These are phyloP conservation scores for Heliconius eleuchia DNA, from an alignment of 1,140 invertebrate species.

Conservation along the genomic window DNA sequence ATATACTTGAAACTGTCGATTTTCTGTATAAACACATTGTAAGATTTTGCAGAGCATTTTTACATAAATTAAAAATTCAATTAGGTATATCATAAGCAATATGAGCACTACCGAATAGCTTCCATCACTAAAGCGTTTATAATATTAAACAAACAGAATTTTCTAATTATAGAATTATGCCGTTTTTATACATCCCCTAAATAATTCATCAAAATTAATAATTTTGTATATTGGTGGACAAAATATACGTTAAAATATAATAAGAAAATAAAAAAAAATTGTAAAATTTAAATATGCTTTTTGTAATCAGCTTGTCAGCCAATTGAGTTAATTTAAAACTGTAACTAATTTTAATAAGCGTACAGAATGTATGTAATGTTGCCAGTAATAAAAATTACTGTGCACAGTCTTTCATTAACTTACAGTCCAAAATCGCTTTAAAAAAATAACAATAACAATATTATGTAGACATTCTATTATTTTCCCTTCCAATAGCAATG, in stretches of 20 bases:
- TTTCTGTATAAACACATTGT: slow-evolving; percentile 4
- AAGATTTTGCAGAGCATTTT: slow-evolving; percentile 9
- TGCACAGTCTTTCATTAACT: not conserved
- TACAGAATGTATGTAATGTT: not conserved
- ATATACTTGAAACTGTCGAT: slow-evolving; percentile 60
- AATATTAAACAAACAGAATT: too few species aligned
- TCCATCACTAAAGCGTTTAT: too few species aligned
- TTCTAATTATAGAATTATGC: too few species aligned
- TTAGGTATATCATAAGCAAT: too few species aligned
- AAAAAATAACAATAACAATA: not conserved
- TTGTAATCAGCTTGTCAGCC: slow-evolving; percentile 28
- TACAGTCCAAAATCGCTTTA: not conserved
- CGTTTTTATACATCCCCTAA: too few species aligned
- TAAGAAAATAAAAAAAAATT: not conserved
- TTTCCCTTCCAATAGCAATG: slow-evolving; percentile 31
- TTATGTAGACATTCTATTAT: slow-evolving; percentile 6
- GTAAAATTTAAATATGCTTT: not conserved
- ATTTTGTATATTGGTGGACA: too few species aligned
- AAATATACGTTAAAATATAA: too few species aligned
- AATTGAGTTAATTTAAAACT: slow-evolving; percentile 49
- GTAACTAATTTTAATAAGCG: slow-evolving; percentile 51
- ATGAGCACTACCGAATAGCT: too few species aligned
- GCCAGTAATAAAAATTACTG: not conserved
- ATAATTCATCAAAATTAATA: too few species aligned
- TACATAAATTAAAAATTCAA: too few species aligned